These are phyloP conservation scores for Ctenomys sociabilis DNA, from an alignment of 2,113 vertebrate species.

Conservation along the genomic window DNA sequence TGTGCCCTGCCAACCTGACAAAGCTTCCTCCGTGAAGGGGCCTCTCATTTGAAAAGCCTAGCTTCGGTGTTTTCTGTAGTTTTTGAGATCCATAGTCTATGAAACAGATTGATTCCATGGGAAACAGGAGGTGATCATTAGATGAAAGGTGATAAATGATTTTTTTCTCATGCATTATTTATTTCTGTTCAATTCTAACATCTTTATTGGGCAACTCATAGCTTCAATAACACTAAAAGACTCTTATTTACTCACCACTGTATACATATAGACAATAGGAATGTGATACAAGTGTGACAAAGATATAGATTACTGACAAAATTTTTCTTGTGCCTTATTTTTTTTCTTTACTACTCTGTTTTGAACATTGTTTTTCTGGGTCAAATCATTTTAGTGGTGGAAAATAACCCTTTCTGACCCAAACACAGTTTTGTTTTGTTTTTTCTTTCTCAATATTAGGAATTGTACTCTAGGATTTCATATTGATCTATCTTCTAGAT, in stretches of 20 bases:
- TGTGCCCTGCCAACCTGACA: background rate
- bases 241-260: background rate
- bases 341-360: background rate
- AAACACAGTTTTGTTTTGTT: no score
- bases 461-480: background rate
- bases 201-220: conserved; percentile 22
- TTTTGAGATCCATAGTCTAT: background rate
- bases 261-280: background rate
- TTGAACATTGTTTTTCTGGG: background rate
- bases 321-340: background rate
- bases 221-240: background rate
- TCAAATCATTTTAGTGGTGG: background rate
- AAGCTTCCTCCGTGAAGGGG: background rate
- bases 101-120: conserved; percentile 37
- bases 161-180: conserved; percentile 71
- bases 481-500: no score
- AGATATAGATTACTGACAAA: background rate
- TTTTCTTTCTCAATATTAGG: background rate
- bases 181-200: background rate
- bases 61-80: background rate
- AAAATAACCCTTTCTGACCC: background rate
- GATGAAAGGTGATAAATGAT: conserved; percentile 47
- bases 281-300: background rate
- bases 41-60: background rate
- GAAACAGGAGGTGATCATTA: conserved; percentile 36